Evolutionary conservation across 2,797 vertebrate species (phyloP).

Genomic region (Muscicapa striata): DNA sequence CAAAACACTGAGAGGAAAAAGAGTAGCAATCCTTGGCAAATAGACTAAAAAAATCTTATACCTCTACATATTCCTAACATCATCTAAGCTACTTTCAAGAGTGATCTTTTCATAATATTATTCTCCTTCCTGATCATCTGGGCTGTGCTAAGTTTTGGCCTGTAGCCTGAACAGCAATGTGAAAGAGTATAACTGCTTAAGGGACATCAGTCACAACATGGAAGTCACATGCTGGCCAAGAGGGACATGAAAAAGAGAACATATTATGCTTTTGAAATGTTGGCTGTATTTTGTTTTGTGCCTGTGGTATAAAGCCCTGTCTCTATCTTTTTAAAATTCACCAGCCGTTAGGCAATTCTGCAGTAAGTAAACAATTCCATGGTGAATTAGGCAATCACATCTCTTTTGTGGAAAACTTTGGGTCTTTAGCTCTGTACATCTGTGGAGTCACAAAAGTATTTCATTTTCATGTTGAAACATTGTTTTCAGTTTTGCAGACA

Average conservation of each 20-base stretch:
- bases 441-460: background rate
- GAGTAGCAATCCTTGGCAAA: background rate
- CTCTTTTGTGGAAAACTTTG: constrained; percentile 28
- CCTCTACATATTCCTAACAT: background rate
- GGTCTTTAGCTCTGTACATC: background rate
- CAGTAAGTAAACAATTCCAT: constrained; percentile 50
- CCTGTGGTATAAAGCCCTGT: background rate
- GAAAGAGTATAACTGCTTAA: constrained; percentile 17
- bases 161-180: constrained; percentile 19
- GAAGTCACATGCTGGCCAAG: constrained; percentile 12
- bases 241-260: constrained; percentile 33
- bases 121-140: background rate
- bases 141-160: constrained; percentile 18
- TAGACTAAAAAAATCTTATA: background rate
- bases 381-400: constrained; percentile 35
- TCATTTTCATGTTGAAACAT: background rate
- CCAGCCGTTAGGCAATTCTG: constrained; percentile 6
- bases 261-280: constrained; percentile 16
- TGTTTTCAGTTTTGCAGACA: background rate
- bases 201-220: background rate
- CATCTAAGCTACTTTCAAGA: background rate
- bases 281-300: constrained; percentile 18
- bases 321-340: constrained; percentile 15
- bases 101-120: background rate
- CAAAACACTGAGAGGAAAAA: background rate